Base-by-base conservation (phyloP, 1,140 invertebrate genomes). In the Conopomorpha cramerella region DNA sequence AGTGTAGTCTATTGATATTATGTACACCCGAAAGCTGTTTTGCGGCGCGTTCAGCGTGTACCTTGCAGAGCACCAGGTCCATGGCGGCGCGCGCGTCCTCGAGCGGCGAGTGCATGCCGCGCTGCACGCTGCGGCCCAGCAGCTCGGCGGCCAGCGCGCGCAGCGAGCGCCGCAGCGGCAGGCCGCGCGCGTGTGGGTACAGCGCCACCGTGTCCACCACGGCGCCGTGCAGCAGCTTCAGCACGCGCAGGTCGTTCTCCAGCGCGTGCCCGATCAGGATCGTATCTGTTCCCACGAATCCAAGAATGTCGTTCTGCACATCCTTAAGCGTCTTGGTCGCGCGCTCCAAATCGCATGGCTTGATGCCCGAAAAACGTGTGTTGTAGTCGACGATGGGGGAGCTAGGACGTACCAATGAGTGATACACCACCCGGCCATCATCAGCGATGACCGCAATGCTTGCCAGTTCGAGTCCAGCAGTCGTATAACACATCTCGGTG, bases 211-310 rank as follows among this genome's bases (percentile, higher is more conserved):
- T 98, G 58, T 99, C 96, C 15, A 99, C 84, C 4, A 96, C 85
- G 1, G 80, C 87, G 2, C 78, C 68, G 52, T 99, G 96, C 1
- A 96, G 79, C 2, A 98, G 55, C 53, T 87, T 90, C 10, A 99
- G 60, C 0, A 89, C 89, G 10, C 88, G 79, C 3, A 99, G 77
- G 79, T 99, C 97, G 62, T 93, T 96, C 45, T 98, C 95, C 19
- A 99, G 73, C 4, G 88, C 91, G 68, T 99, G 97, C 0, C 97
- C 97, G 30, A 99, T 87, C 0, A 99, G 71, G 30, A 98, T 92
- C 0, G 93, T 94, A 36, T 95, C 87, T 2, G 84, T 83, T 29
- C 83, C 81, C 34, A 98, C 85, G 32, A 94, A 82, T 15, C 81
- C 81, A 37, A 91, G 77, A 7, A 99, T 65, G 42, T 94, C 91